Evolutionary conservation across 1,140 invertebrate species (phyloP), one percentile per base, ranked within the genome.

Genomic region (Brachionus manjavacas): DNA sequence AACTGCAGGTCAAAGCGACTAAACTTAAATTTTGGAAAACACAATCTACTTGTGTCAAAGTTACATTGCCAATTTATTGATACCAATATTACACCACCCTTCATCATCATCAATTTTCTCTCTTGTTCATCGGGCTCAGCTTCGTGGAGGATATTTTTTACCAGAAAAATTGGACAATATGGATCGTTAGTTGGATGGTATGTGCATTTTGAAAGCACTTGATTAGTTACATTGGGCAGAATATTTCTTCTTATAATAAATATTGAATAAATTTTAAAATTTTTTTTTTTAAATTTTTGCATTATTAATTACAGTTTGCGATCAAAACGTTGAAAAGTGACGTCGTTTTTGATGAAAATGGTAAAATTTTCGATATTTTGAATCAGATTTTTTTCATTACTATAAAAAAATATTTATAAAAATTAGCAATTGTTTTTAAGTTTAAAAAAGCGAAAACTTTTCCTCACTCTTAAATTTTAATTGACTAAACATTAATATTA

Each of bases 31-130:
- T 91, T 91, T 9, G 81, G 81, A 43, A 55, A 31, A 11, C 90
- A 86, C 4, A 89, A 85, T 8, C 86, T 84, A 70, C 86, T 86
- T 28, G 86, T 87, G 87, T 92, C 91, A 28, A 92, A 86, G 85
- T 92, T 90, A 86, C 91, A 92, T 60, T 90, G 86, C 91, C 91
- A 92, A 23, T 87, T 85, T n/a, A 92, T 91, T 4, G 87, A 81
- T 14, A 92, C 89, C 35, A 87, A 87, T 84, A 92, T 88, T 20
- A 92, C 89, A 43, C 88, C 91, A 83, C 91, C 91, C 89, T 87
- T 81, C 6, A 74, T 41, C 46, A 60, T 66, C 84, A 80, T 64
- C 79, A 39, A 25, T n/a, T 68, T 35, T 78, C 72, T 66, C 20
- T 84, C 84, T 43, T 87, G 89, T 88, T 86, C 87, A 55, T 89